Base-by-base conservation (phyloP, 2,113 vertebrate species). In the Lepus europaeus region DNA sequence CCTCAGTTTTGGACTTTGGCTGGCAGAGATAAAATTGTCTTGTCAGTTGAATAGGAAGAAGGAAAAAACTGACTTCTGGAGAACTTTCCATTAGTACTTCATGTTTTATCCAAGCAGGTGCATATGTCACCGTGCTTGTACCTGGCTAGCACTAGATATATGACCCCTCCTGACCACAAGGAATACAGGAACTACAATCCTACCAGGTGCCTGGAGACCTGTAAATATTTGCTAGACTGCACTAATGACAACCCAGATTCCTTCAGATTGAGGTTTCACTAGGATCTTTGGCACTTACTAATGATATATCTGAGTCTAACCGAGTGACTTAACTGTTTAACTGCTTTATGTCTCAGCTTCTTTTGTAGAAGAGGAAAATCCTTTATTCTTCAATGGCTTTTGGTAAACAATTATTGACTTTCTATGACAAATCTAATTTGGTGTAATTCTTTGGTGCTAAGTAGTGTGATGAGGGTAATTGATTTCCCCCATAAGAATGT, bases 61-160 rank as follows among this genome's bases (percentile, higher is more conserved):
- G 64, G 17, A 63, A 63, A 17, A 10, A 61, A 45, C 45, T 45
- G 13, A 79, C 9, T 9, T 49, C 20, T 80, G 29, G 1, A 61
- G 13, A 63, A 61, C 31, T 12, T 56, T 76, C 29, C 0, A 5
- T 22, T 27, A 20, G 20, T 16, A 13, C 19, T 49, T 39, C 0
- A 29, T 16, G 5, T 16, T 85, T 56, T 78, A 27, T 39, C 22
- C 10, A 25, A 33, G 45, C 72, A 64, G 49, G 3, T 12, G 0
- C 7, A 6, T 4, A 9, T 6, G n/a, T 6, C 23, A 39, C 53
- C 56, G 11, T 89, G 4, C 23, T 91, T 80, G 17, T 3, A 83
- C 14, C 39, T 33, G 63, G 13, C 33, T 64, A 11, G 2, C 22
- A 17, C 20, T 39, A 51, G 53, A 87, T 20, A 14, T 20, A 45